phyloP scores from a whole-genome alignment of 2,888 invertebrate species.

The Geophilus truncorum region DNA sequence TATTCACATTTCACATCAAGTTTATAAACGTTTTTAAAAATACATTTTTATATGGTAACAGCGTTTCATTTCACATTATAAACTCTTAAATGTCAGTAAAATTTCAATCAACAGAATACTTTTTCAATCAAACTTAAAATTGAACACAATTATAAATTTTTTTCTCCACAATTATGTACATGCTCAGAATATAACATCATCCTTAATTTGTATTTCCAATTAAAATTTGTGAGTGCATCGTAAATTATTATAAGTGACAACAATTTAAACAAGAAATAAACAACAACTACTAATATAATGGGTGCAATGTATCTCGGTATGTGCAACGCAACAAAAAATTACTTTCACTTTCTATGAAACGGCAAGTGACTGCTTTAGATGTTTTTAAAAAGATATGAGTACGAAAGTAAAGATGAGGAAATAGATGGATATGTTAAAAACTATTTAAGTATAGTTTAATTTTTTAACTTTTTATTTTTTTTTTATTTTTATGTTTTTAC shows the following conservation, averaged over 20 bases:
- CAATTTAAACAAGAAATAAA: neutral
- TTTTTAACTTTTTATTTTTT: too few species aligned
- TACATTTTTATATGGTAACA: constrained; percentile 27
- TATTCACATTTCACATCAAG: constrained; percentile 31
- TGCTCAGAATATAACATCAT: neutral
- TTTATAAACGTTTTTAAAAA: constrained; percentile 31
- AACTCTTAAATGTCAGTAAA: neutral
- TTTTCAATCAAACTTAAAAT: neutral
- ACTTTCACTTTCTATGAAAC: neutral
- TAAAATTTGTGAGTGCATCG: neutral
- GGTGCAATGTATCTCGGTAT: neutral
- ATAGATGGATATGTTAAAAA: neutral
- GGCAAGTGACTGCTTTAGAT: neutral
- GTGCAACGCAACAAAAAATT: neutral
- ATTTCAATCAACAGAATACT: neutral
- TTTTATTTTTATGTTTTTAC: neutral
- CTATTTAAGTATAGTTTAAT: too few species aligned
- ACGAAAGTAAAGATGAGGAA: neutral
- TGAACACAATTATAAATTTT: neutral
- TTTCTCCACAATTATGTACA: neutral
- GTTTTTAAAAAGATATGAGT: neutral
- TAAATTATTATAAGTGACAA: neutral
- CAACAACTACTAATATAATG: neutral
- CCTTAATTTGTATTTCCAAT: neutral
- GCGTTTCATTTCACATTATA: neutral